Conservation (phyloP, 2,113 vertebrate genomes). For the Neodon shergylaensis region DNA sequence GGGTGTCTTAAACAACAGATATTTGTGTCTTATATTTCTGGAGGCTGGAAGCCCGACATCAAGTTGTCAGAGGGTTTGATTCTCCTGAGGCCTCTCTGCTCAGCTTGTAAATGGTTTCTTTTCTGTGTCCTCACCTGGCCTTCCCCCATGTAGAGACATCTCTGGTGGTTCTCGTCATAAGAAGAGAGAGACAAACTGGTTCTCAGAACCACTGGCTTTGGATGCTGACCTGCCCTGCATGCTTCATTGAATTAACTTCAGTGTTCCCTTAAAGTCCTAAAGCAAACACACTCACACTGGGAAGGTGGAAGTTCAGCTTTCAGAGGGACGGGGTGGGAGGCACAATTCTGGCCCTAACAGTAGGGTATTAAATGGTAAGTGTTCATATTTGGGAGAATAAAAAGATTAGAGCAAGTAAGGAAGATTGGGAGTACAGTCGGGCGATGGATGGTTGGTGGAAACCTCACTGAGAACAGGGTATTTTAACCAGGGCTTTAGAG, state of each 20-base stretch:
- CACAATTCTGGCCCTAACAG: background rate
- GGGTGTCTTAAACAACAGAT: background rate
- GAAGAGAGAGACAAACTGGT: background rate
- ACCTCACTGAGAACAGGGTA: background rate
- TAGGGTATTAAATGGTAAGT: background rate
- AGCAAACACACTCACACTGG: background rate
- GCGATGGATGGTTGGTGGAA: background rate
- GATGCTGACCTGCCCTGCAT: background rate
- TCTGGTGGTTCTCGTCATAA: background rate
- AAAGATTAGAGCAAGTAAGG: background rate
- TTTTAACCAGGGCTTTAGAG: background rate
- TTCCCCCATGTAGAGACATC: background rate
- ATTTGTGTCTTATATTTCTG: background rate
- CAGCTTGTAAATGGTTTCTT: background rate
- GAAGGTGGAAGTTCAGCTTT: background rate
- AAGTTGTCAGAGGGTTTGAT: background rate
- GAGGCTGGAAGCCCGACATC: background rate
- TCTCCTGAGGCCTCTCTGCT: constrained; percentile 2
- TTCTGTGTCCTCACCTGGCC: background rate
- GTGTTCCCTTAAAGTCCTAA: background rate
- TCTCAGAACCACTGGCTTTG: background rate
- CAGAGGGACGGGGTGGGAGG: background rate
- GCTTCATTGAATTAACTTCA: background rate
- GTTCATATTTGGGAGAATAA: background rate
- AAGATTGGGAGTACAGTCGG: background rate